Conservation (phyloP, 2,113 vertebrate species). For the Nycticryphes semicollaris region DNA sequence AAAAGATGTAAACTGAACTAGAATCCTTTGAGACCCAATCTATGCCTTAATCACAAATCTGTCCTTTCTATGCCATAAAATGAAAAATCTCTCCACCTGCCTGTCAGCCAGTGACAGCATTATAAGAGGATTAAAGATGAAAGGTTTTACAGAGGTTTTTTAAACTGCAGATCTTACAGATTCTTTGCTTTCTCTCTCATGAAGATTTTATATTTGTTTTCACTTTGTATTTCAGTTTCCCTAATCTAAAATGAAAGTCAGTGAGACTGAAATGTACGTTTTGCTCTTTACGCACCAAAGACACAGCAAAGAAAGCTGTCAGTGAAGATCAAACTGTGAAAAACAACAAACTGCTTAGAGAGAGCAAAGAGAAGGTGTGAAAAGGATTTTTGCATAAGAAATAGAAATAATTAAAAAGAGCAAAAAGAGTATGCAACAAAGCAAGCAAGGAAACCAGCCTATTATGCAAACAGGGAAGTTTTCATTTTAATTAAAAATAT, state of each 20-base stretch:
- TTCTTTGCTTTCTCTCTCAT: conserved; percentile 30
- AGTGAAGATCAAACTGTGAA: conserved; percentile 45
- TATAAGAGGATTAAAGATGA: conserved; percentile 56
- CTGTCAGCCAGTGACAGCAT: conserved; percentile 16
- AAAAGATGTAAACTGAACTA: conserved; percentile 13
- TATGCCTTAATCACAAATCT: conserved; percentile 18
- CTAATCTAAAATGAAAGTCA: conserved; percentile 54
- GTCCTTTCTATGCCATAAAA: conserved; percentile 14
- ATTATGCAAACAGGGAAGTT: background rate
- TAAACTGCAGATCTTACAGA: conserved; percentile 45
- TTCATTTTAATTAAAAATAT: conserved; percentile 40
- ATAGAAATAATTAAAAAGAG: conserved; percentile 32
- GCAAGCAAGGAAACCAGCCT: background rate
- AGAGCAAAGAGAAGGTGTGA: conserved; percentile 21
- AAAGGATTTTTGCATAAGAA: conserved; percentile 10
- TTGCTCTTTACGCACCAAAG: conserved; percentile 40
- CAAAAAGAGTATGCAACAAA: background rate
- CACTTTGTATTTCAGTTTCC: conserved; percentile 49
- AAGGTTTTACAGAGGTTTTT: conserved; percentile 47
- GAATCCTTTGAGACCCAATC: conserved; percentile 4
- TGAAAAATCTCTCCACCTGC: conserved; percentile 23
- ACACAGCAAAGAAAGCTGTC: conserved; percentile 50
- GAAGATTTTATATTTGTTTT: conserved; percentile 62
- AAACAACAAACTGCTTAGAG: conserved; percentile 27
- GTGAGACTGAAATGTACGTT: conserved; percentile 28